phyloP scores from a whole-genome alignment of 1,140 invertebrate genomes.

The Rhizoglyphus robini region DNA sequence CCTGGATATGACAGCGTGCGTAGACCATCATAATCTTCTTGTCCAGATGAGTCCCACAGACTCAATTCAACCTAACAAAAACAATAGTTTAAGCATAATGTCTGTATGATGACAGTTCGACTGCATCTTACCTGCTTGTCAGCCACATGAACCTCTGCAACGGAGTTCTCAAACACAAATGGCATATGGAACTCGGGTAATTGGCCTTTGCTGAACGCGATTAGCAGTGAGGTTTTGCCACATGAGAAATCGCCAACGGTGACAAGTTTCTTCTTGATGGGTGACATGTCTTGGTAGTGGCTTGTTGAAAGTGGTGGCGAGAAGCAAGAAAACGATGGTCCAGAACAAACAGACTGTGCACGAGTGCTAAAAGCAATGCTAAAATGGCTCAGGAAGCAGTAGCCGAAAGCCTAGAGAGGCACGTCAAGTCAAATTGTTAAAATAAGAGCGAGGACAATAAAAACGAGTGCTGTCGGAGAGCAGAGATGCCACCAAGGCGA shows the following conservation, averaged over 20 bases:
- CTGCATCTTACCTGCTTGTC: constrained; percentile 36
- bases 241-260: constrained; percentile 98
- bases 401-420: not conserved
- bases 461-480: too few species aligned
- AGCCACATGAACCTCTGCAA: constrained; percentile 45
- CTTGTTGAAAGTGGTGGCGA: too few species aligned
- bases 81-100: not conserved
- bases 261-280: constrained; percentile 96
- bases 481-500: too few species aligned
- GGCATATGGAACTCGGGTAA: constrained; percentile 36
- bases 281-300: constrained; percentile 60
- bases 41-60: constrained; percentile 89
- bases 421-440: too few species aligned
- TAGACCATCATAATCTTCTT: constrained; percentile 95
- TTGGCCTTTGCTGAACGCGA: constrained; percentile 36
- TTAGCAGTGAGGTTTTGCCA: constrained; percentile 37
- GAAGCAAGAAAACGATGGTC: too few species aligned
- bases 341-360: not conserved
- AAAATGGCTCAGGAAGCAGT: not conserved
- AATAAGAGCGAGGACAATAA: too few species aligned
- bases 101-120: not conserved
- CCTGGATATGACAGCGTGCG: constrained; percentile 91
- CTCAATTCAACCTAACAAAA: constrained; percentile 62
- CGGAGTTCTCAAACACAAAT: constrained; percentile 44
- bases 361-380: not conserved